Evolutionary conservation across 1,140 invertebrate genomes (phyloP).

Genomic region (Prorops nasuta): DNA sequence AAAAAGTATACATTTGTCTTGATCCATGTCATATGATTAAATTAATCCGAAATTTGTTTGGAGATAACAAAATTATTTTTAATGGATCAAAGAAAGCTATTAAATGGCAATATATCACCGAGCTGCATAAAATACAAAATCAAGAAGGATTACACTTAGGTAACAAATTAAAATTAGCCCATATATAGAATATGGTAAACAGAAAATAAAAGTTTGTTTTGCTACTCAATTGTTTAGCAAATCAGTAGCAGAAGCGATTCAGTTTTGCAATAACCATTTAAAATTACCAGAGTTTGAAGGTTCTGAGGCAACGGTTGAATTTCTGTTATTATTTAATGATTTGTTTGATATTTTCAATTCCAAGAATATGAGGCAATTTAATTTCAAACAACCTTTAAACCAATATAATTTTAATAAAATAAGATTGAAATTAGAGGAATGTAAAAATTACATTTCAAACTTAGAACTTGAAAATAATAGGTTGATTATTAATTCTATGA

Average conservation of each 20-base stretch:
- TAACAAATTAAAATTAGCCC: conserved; percentile 32
- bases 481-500: conserved; percentile 6
- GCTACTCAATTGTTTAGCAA: conserved; percentile 37
- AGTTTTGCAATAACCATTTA: conserved; percentile 25
- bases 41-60: conserved; percentile 31
- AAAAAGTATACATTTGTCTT: conserved; percentile 19
- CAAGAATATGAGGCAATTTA: conserved; percentile 11
- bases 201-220: conserved; percentile 42
- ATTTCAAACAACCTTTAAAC: conserved; percentile 13
- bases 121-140: conserved; percentile 28
- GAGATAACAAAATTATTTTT: conserved; percentile 10
- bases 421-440: background rate
- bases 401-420: conserved; percentile 11
- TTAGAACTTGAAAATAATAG: conserved; percentile 1
- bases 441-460: conserved; percentile 6
- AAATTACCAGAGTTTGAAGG: conserved; percentile 25
- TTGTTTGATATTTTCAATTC: conserved; percentile 29
- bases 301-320: conserved; percentile 27
- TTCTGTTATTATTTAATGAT: conserved; percentile 22
- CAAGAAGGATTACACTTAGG: conserved; percentile 27
- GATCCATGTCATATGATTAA: conserved; percentile 27
- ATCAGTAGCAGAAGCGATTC: conserved; percentile 26
- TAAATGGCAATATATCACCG: conserved; percentile 30
- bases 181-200: conserved; percentile 32
- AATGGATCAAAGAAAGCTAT: conserved; percentile 22